phyloP scores from a whole-genome alignment of 2,113 vertebrate genomes.

The Alethe castanea region DNA sequence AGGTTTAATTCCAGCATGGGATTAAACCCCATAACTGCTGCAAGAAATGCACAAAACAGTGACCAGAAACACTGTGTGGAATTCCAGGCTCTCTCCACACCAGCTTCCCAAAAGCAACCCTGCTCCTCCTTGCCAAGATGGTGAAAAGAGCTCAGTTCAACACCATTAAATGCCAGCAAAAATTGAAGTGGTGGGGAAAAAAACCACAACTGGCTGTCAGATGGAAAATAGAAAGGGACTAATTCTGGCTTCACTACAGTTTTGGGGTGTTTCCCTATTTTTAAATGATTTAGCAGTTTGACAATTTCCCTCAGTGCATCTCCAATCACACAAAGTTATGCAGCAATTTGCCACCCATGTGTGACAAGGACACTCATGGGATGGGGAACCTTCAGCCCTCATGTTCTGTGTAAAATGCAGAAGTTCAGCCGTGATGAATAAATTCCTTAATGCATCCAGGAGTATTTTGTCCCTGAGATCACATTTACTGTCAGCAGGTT shows the following conservation, averaged over 20 bases:
- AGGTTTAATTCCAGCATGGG: rapidly evolving
- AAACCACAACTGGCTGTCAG: background rate
- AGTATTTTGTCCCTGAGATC: background rate
- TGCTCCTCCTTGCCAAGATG: rapidly evolving
- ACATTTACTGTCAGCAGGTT: background rate
- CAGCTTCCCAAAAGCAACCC: background rate
- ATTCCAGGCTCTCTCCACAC: background rate
- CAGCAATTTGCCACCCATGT: rapidly evolving
- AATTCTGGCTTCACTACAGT: background rate
- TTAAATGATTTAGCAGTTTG: background rate
- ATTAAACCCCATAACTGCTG: background rate
- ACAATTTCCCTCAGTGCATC: background rate
- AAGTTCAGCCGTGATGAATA: rapidly evolving
- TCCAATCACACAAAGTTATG: background rate
- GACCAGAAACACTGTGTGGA: background rate
- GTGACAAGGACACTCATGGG: background rate
- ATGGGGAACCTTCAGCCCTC: background rate
- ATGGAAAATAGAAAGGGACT: background rate
- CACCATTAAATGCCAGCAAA: background rate
- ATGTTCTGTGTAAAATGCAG: rapidly evolving
- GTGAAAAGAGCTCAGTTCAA: background rate
- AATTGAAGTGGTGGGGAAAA: rapidly evolving
- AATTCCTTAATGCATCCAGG: background rate
- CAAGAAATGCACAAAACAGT: background rate
- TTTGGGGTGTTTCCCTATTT: background rate